Conservation (phyloP, 2,888 invertebrate genomes). For the Apotomis capreana region DNA sequence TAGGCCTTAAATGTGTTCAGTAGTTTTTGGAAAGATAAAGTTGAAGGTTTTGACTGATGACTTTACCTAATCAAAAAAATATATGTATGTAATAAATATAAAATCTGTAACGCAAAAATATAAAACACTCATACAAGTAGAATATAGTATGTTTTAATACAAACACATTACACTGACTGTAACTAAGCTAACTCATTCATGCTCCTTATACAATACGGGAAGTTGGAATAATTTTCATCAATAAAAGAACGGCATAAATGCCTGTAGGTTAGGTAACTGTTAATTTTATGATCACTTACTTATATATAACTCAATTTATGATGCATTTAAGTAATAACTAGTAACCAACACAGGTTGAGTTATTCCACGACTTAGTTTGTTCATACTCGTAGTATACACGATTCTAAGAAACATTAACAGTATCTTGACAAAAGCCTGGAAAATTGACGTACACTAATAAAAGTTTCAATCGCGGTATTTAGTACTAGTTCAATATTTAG, state of each 20-base stretch:
- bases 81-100: no score
- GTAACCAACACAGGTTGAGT: slow-evolving; percentile 21
- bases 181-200: slow-evolving; percentile 11
- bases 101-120: no score
- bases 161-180: slow-evolving; percentile 10
- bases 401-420: not conserved
- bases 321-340: slow-evolving; percentile 12
- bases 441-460: not conserved
- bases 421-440: not conserved
- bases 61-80: no score
- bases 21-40: no score
- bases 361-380: slow-evolving; percentile 11
- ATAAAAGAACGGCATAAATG: slow-evolving; percentile 15
- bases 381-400: not conserved
- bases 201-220: not conserved
- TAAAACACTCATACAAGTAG: no score
- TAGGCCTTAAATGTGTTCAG: no score
- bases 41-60: no score
- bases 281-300: slow-evolving; percentile 9
- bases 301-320: slow-evolving; percentile 22
- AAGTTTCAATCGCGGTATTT: no score
- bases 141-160: not conserved
- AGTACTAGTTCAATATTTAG: not conserved
- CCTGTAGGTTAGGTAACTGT: not conserved
- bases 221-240: slow-evolving; percentile 2